Percentiles rank a stretch among this genome's conserved stretches.
These are phyloP conservation scores for Carposina sasakii DNA, from an alignment of 1,140 invertebrate species.

Conservation along the genomic window DNA sequence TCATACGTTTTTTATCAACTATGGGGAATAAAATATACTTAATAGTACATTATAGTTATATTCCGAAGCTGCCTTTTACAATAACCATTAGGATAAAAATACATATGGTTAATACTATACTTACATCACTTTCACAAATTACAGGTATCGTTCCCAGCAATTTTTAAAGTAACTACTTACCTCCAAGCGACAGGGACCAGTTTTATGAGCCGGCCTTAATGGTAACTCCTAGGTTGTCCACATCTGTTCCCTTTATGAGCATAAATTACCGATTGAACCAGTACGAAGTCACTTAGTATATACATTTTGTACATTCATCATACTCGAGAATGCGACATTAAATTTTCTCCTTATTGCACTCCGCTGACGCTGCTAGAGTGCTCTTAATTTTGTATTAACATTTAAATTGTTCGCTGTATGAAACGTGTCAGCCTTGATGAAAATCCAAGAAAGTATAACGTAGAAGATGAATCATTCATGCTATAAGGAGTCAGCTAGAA, in stretches of 20 bases:
- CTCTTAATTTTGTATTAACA: constrained; percentile 33
- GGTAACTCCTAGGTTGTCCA: constrained; percentile 28
- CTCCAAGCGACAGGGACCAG: constrained; percentile 24
- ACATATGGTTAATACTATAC: too few relatives aligned
- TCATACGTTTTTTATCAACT: too few relatives aligned
- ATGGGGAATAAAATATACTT: too few relatives aligned
- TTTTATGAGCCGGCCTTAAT: constrained; percentile 39
- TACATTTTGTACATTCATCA: constrained; percentile 38
- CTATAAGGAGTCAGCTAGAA: too few relatives aligned
- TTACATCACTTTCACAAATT: too few relatives aligned
- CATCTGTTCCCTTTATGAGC: constrained; percentile 32
- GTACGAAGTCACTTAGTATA: constrained; percentile 28
- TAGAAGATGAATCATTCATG: too few relatives aligned
- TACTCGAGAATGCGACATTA: constrained; percentile 25
- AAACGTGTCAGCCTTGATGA: not conserved
- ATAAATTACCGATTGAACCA: constrained; percentile 40
- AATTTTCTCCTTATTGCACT: constrained; percentile 32
- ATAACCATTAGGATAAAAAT: too few relatives aligned
- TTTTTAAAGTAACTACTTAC: constrained; percentile 24
- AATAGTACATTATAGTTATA: too few relatives aligned
- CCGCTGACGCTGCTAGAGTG: constrained; percentile 19
- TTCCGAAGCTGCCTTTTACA: too few relatives aligned
- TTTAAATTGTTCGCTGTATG: constrained; percentile 29
- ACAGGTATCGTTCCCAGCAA: too few relatives aligned
- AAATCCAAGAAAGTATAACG: not conserved